Percentiles rank a stretch among this genome's conserved stretches.
These are phyloP conservation scores for Mythimna ferrago DNA, from an alignment of 2,888 invertebrate species.

Conservation along the genomic window DNA sequence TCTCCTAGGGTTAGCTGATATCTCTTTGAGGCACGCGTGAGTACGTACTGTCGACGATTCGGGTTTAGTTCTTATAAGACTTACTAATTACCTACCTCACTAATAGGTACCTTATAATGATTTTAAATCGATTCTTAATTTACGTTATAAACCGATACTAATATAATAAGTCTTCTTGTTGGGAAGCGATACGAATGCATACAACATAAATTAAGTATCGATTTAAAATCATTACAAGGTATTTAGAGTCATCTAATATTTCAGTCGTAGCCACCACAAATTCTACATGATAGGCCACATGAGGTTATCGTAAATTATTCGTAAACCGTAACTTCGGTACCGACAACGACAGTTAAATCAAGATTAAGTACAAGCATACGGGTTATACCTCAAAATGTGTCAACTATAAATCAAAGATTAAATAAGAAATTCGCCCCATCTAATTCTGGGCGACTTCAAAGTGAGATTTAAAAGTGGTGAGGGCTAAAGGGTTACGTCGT, in stretches of 20 bases:
- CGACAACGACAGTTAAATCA: constrained; percentile 86
- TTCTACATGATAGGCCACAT: constrained; percentile 66
- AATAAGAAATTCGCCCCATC: constrained; percentile 84
- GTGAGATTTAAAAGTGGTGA: constrained; percentile 75
- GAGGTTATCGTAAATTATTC: constrained; percentile 81
- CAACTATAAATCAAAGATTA: constrained; percentile 85
- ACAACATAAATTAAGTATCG: not conserved
- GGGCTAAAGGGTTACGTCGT: constrained; percentile 72
- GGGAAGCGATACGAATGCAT: not conserved
- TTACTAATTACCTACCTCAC: too few species aligned
- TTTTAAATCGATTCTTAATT: constrained; percentile 2
- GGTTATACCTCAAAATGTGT: constrained; percentile 85
- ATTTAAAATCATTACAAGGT: constrained; percentile 8
- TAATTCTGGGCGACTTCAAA: constrained; percentile 85
- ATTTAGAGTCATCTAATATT: constrained; percentile 22
- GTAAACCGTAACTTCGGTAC: constrained; percentile 76
- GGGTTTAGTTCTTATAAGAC: too few species aligned
- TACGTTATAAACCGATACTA: not conserved
- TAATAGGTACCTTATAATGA: not conserved
- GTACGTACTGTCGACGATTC: too few species aligned
- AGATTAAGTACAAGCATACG: constrained; percentile 85
- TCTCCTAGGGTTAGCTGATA: too few species aligned
- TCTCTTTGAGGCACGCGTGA: too few species aligned
- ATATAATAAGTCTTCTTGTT: not conserved
- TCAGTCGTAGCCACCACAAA: constrained; percentile 32